These are phyloP conservation scores for Macropus fuliginosus DNA, from an alignment of 2,797 vertebrate genomes.

Conservation along the genomic window DNA sequence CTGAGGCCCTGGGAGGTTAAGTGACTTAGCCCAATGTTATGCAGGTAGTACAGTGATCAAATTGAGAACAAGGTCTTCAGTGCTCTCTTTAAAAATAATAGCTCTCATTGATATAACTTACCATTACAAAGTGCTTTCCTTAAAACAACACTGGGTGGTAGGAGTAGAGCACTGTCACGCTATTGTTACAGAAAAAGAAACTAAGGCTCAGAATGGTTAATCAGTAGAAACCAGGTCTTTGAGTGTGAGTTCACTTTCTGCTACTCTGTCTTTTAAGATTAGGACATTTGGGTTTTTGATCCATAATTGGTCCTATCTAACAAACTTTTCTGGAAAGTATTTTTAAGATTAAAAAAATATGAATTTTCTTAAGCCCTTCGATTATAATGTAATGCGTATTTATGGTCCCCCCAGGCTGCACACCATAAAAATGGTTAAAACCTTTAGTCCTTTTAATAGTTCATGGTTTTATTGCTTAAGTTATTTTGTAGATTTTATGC, in stretches of 20 bases:
- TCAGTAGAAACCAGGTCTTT: not conserved
- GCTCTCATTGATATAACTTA: not conserved
- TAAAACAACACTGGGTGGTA: not conserved
- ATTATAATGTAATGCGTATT: conserved; percentile 84
- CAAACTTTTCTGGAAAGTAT: conserved; percentile 70
- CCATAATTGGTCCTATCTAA: conserved; percentile 53
- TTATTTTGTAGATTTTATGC: conserved; percentile 89
- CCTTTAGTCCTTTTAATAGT: conserved; percentile 88
- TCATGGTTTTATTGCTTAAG: conserved; percentile 86
- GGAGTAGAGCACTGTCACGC: not conserved
- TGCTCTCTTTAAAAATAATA: not conserved
- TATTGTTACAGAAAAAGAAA: not conserved
- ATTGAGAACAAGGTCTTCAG: not conserved
- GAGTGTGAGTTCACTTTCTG: not conserved
- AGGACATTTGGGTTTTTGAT: conserved; percentile 58
- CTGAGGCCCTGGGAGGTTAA: not conserved
- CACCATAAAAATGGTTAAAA: conserved; percentile 86
- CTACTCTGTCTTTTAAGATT: conserved; percentile 47
- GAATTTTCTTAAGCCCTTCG: conserved; percentile 81
- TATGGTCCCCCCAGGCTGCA: conserved; percentile 81
- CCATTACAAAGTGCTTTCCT: not conserved
- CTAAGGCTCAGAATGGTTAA: not conserved
- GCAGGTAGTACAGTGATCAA: no score
- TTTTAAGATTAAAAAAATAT: conserved; percentile 82
- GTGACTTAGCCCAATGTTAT: not conserved